Evolutionary conservation across 2,888 invertebrate genomes (phyloP), one percentile per base, ranked within the genome.

Genomic region (Acronicta psi): DNA sequence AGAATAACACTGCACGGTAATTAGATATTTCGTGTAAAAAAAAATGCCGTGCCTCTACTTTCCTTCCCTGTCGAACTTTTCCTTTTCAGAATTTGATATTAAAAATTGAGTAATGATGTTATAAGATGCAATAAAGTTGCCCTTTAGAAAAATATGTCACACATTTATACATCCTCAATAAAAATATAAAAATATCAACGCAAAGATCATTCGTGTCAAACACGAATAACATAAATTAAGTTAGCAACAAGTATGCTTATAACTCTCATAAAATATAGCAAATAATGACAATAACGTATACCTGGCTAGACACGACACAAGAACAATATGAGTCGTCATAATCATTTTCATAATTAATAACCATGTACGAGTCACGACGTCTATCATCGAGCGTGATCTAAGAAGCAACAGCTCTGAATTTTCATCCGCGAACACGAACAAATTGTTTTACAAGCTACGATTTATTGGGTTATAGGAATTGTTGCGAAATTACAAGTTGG

Each of bases 401-500:
- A 82, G 77, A 58, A 76, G 72, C 77, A 76, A 80, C 77, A 77
- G 72, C 75, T 71, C 81, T 79, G 78, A 79, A 82, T 82, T 80
- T 69, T 60, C 64, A 68, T 72, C 56, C 59, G 55, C 74, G 72
- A 69, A 73, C 77, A 59, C 80, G 69, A 79, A 87, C 85, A 90
- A 91, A 91, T 91, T 91, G 91, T 91, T 92, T 91, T 90, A 89
- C 89, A 87, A 89, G 86, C 83, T 83, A 81, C 84, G 86, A 90
- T 90, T 91, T 92, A 91, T 91, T 86, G 89, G 90, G 88, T 88
- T 90, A 91, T 89, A 90, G 87, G 90, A 87, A 89, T 87, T 76
- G 79, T 82, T 85, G 90, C 88, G 83, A 93, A 93, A 93, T 93
- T 93, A 91, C 89, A 86, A 88, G 88, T 86, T 89, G 82, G 86